phyloP scores from a whole-genome alignment of 2,888 invertebrate genomes.

The Escarpia spicata region DNA sequence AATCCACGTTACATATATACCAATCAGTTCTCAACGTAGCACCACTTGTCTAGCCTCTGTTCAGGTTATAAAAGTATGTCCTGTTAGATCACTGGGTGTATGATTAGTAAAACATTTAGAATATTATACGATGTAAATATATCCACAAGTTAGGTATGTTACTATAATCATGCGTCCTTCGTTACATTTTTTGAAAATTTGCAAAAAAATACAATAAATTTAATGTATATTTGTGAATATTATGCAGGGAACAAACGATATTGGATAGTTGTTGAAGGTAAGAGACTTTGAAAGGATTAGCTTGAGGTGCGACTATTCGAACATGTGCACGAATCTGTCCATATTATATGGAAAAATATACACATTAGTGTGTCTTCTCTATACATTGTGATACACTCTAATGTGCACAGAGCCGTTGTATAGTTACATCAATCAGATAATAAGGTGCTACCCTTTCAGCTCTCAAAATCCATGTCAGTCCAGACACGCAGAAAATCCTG shows the following conservation, averaged over 20 bases:
- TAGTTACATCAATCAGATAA: not conserved
- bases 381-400: not conserved
- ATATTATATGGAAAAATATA: not conserved
- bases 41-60: too few species aligned
- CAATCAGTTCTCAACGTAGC: too few species aligned
- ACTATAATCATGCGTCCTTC: too few species aligned
- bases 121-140: not conserved
- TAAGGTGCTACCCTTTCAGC: not conserved
- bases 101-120: not conserved
- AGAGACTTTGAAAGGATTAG: not conserved
- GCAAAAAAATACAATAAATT: not conserved
- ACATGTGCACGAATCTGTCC: not conserved
- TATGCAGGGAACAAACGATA: not conserved
- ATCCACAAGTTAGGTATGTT: too few species aligned
- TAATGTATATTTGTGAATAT: not conserved
- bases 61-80: too few species aligned
- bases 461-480: conserved; percentile 9
- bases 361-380: not conserved
- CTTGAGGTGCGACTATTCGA: not conserved
- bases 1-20: too few species aligned
- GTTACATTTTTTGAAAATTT: not conserved
- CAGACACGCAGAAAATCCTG: not conserved
- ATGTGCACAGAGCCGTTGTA: not conserved
- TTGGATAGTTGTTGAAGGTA: not conserved
- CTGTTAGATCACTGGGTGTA: too few species aligned